Evolutionary conservation across 2,113 vertebrate species (phyloP).

Genomic region (Sebastes schlegelii): DNA sequence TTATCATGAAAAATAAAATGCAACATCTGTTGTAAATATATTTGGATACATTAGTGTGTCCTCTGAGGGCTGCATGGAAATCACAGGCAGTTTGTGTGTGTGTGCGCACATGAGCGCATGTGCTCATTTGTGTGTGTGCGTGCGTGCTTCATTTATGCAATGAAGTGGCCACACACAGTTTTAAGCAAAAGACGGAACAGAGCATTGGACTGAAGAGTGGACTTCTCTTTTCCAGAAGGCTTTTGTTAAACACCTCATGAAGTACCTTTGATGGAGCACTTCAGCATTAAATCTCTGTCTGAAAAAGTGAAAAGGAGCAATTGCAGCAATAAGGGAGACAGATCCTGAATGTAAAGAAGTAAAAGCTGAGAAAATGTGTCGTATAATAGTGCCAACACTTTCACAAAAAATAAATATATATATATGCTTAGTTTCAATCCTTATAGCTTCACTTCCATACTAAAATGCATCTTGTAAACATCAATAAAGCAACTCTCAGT

Average conservation of each 20-base stretch:
- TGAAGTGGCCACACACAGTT: slow-evolving; percentile 61
- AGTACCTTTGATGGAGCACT: slow-evolving; percentile 56
- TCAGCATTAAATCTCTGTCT: slow-evolving; percentile 52
- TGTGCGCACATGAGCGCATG: slow-evolving; percentile 3
- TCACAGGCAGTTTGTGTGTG: slow-evolving; percentile 79
- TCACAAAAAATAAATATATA: slow-evolving; percentile 10
- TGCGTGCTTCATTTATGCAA: slow-evolving; percentile 48
- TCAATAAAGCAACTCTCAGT: background rate
- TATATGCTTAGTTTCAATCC: background rate
- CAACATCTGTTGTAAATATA: slow-evolving; percentile 89
- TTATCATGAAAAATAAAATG: slow-evolving; percentile 88
- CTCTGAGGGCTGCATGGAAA: slow-evolving; percentile 86
- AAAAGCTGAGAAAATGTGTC: background rate
- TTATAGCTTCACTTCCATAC: background rate
- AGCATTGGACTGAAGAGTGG: slow-evolving; percentile 46
- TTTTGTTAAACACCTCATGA: slow-evolving; percentile 54
- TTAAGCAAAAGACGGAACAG: slow-evolving; percentile 31
- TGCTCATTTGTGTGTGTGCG: background rate
- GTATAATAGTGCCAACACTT: background rate
- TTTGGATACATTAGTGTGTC: slow-evolving; percentile 88
- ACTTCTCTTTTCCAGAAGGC: slow-evolving; percentile 48
- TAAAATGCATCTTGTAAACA: background rate
- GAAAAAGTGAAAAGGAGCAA: slow-evolving; percentile 27
- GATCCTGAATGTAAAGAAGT: slow-evolving; percentile 18
- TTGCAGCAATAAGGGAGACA: slow-evolving; percentile 17